Base-by-base conservation (phyloP, 2,113 vertebrate species). In the Rhipidura dahli region DNA sequence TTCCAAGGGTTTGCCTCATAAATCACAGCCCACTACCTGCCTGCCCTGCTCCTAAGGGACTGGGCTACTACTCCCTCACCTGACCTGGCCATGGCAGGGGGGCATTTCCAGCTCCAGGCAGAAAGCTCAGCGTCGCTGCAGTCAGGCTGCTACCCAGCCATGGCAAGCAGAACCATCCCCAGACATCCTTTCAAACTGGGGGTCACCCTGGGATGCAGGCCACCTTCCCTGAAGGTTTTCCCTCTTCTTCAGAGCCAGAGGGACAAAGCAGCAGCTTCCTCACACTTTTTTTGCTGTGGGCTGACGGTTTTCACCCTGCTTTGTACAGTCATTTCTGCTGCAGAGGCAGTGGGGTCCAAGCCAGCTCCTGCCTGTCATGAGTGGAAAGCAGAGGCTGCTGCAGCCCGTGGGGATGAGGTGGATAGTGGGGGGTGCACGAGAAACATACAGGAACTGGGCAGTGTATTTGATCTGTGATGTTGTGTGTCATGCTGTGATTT, bases 1-100 rank as follows among this genome's bases (percentile, higher is more conserved):
- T 95, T 96, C 93, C 90, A 95, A 92, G 68, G 54, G 65, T 18
- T 90, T 73, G 93, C 53, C 70, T 87, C 51, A 53, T 97, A 94
- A 97, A 96, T 96, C 93, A 97, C 75, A 89, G 47, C 50, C 61
- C 3, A 3, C 87, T 89, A 37, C 75, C 47, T 87, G 42, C 65
- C 65, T 18, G 2, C 50, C 53, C 78, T 69, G 26, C 53, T 92
- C 35, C 57, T 23, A n/a, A 35, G 54, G 71, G 65, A 79, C 26
- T 2, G 13, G 73, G 39, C 23, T 73, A 60, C 56, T 72, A 28
- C 61, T 94, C 42, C 39, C 54, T 66, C 13, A 0, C 64, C 60
- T 70, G 61, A 87, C 53, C 50, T 1, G 0, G 54, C 56, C 33
- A 30, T 2, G 1, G 50, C 75, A 83, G 76, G 0, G 39, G 57